These are phyloP conservation scores for Monodelphis domestica DNA, from an alignment of 2,797 vertebrate genomes.

Conservation along the genomic window DNA sequence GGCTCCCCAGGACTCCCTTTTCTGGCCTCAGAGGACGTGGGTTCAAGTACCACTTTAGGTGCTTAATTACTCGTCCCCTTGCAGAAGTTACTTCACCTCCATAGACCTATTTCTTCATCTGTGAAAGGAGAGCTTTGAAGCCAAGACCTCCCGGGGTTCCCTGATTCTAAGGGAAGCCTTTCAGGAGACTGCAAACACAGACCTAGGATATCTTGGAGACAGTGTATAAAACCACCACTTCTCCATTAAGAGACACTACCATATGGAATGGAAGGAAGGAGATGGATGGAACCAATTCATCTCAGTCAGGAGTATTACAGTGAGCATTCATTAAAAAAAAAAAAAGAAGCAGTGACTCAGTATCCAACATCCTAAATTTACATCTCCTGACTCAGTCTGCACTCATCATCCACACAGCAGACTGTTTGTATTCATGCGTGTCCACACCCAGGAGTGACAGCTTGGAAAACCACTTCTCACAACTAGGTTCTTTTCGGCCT, in stretches of 20 bases:
- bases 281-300: neutral
- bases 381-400: neutral
- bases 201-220: neutral
- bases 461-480: slow-evolving; percentile 66
- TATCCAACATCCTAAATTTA: neutral
- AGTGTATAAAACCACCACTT: neutral
- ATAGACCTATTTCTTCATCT: neutral
- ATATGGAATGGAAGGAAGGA: neutral
- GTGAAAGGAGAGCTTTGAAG: neutral
- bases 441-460: slow-evolving; percentile 65
- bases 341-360: neutral
- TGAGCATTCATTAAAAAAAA: slow-evolving; percentile 12
- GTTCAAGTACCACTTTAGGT: neutral
- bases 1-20: neutral
- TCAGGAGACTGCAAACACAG: neutral
- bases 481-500: slow-evolving; percentile 50
- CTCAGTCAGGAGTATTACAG: neutral
- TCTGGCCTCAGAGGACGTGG: neutral
- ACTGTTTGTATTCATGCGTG: slow-evolving; percentile 53
- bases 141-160: neutral
- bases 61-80: neutral
- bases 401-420: neutral
- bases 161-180: neutral
- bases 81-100: neutral
- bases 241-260: neutral